Evolutionary conservation across 2,888 invertebrate species (phyloP).

Genomic region (Arrhopalites spinosus): DNA sequence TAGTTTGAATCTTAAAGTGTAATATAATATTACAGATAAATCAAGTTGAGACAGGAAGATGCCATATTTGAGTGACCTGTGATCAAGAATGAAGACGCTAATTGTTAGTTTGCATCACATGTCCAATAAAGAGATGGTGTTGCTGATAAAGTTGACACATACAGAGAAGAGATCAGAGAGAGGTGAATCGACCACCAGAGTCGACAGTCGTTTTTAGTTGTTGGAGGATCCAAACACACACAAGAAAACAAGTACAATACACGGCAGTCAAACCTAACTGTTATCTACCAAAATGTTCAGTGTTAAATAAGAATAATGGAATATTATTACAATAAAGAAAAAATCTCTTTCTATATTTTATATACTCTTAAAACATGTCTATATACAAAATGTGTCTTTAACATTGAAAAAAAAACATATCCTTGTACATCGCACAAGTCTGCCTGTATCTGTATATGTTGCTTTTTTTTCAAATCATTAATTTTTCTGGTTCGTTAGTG

Average conservation of each 20-base stretch:
- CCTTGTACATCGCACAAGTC: no score
- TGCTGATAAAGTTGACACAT: constrained; percentile 29
- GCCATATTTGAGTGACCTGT: constrained; percentile 8
- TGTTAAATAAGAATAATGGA: constrained; percentile 20
- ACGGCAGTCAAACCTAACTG: background rate
- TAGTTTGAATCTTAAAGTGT: background rate
- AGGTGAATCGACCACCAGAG: constrained; percentile 16
- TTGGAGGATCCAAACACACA: background rate
- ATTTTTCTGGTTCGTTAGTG: background rate
- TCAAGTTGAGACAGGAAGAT: background rate
- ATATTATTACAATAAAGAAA: constrained; percentile 7
- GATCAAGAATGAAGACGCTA: constrained; percentile 15
- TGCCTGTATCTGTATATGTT: no score
- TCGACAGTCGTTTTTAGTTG: background rate
- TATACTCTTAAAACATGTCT: no score
- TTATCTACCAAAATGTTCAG: constrained; percentile 14
- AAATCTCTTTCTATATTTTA: no score
- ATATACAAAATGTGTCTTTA: no score
- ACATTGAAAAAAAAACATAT: no score
- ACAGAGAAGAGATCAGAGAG: background rate
- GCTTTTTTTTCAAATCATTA: background rate
- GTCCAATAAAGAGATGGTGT: constrained; percentile 28
- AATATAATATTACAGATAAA: background rate
- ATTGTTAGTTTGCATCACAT: constrained; percentile 6
- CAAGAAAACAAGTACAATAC: background rate